Conservation (phyloP, 37 sponge, comb jelly and placozoan species). For the Cliona cf. orientalis region DNA sequence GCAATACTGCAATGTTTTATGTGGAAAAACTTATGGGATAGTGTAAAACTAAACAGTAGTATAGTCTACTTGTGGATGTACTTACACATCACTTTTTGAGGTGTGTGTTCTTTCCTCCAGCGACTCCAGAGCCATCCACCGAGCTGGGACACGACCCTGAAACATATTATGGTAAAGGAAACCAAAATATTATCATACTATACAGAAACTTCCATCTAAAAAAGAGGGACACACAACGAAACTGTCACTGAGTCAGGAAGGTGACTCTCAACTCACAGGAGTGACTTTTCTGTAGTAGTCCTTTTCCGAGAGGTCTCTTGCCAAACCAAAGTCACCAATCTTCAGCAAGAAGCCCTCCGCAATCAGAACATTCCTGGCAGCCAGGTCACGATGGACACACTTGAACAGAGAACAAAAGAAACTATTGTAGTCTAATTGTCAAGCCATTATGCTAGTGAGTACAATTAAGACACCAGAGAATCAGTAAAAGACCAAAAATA, state of each 20-base stretch:
- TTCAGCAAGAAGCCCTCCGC: slow-evolving; percentile 76
- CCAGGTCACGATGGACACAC: slow-evolving; percentile 81
- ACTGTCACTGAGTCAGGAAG: not conserved
- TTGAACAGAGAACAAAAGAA: not conserved
- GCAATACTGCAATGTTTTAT: too few species aligned
- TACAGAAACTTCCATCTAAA: too few species aligned
- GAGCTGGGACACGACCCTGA: slow-evolving; percentile 73
- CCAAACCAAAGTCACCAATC: slow-evolving; percentile 79
- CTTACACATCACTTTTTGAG: slow-evolving; percentile 83
- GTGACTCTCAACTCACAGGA: slow-evolving; percentile 12
- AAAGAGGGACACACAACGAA: too few species aligned
- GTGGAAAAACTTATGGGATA: too few species aligned
- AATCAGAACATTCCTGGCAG: slow-evolving; percentile 83
- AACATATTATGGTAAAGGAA: too few species aligned
- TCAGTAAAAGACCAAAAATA: not conserved
- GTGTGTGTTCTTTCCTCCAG: slow-evolving; percentile 63
- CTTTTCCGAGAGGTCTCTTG: slow-evolving; percentile 60
- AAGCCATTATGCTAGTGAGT: not conserved
- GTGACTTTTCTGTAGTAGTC: slow-evolving; percentile 74
- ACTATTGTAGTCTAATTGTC: too few species aligned
- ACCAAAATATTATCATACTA: too few species aligned
- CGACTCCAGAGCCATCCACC: slow-evolving; percentile 90
- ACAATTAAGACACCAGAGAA: too few species aligned
- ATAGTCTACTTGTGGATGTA: not conserved
- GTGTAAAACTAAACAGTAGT: too few species aligned